phyloP scores from a whole-genome alignment of 2,888 invertebrate genomes.

The Deilephila porcellus region DNA sequence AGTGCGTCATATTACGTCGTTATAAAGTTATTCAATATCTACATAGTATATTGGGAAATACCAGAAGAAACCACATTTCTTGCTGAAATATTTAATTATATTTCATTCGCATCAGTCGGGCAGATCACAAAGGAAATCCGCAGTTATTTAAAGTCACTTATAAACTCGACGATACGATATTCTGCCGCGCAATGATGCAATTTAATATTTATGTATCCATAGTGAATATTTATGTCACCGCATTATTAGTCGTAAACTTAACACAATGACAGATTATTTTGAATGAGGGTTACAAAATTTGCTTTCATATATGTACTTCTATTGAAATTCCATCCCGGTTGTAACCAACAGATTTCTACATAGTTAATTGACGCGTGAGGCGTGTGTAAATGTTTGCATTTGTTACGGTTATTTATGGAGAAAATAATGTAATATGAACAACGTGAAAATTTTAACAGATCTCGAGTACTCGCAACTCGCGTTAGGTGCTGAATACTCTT shows the following conservation, averaged over 20 bases:
- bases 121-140: neutral
- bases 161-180: neutral
- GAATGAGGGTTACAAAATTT: constrained; percentile 38
- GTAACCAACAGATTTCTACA: constrained; percentile 50
- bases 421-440: constrained; percentile 28
- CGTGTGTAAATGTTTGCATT: constrained; percentile 41
- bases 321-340: constrained; percentile 46
- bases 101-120: too few relatives aligned
- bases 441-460: constrained; percentile 21
- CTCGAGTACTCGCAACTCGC: neutral
- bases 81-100: too few relatives aligned
- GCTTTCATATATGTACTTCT: constrained; percentile 42
- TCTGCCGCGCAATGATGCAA: neutral
- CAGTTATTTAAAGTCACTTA: neutral
- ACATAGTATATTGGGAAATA: too few relatives aligned
- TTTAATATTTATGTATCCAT: neutral
- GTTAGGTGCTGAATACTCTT: constrained; percentile 17
- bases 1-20: too few relatives aligned
- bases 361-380: constrained; percentile 51
- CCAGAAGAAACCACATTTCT: too few relatives aligned
- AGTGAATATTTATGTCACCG: constrained; percentile 12
- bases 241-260: constrained; percentile 17
- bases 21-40: too few relatives aligned
- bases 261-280: constrained; percentile 11
- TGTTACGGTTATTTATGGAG: constrained; percentile 30